Conservation (phyloP, 2,113 vertebrate genomes). For the Jaculus jaculus region DNA sequence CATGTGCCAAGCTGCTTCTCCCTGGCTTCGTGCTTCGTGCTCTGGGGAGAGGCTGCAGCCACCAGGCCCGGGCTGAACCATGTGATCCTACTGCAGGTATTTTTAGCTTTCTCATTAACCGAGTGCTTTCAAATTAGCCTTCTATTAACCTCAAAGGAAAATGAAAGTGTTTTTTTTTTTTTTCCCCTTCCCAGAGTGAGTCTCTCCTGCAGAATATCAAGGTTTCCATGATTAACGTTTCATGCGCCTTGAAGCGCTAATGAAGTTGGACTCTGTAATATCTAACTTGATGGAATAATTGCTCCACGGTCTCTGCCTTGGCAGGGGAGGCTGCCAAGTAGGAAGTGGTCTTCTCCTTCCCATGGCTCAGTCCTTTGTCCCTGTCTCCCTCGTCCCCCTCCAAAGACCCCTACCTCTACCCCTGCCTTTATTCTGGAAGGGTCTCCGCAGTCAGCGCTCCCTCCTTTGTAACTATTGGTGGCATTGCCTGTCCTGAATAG, state of each 20-base stretch:
- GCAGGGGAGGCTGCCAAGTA: accelerated
- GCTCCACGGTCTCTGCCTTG: neutral
- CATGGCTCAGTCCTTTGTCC: neutral
- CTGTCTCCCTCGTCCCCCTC: too few relatives aligned
- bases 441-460: accelerated
- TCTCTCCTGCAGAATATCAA: conserved; percentile 83
- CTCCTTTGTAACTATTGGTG: neutral
- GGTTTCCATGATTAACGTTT: conserved; percentile 81
- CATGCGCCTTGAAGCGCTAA: conserved; percentile 78
- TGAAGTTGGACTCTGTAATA: conserved; percentile 70
- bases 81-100: conserved; percentile 78
- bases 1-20: accelerated
- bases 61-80: neutral
- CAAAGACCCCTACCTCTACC: too few relatives aligned
- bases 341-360: neutral
- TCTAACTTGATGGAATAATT: conserved; percentile 41
- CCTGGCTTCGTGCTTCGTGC: neutral
- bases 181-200: conserved; percentile 77
- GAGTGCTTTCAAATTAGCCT: conserved; percentile 89
- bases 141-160: conserved; percentile 89
- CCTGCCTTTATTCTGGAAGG: neutral
- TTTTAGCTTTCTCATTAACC: conserved; percentile 91
- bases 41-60: neutral
- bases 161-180: conserved; percentile 78
- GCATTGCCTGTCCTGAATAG: accelerated